Evolutionary conservation across 2,797 vertebrate species (phyloP), one percentile per base, ranked within the genome.

Genomic region (Lycodopsis pacificus): DNA sequence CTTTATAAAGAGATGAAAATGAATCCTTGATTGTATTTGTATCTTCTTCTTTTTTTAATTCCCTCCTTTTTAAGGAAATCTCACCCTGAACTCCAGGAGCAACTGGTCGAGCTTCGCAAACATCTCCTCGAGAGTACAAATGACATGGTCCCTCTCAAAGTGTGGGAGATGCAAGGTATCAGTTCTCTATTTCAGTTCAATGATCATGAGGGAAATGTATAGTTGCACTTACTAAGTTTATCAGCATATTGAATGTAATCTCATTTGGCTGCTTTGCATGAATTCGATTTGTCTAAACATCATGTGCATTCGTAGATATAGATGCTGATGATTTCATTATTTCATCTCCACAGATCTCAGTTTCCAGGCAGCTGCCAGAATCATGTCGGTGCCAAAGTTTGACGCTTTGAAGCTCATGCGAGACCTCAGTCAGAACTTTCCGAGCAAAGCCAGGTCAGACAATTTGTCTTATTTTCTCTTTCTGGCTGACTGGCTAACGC

Each of bases 131-230:
- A 99, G 84, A 98, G 97, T 78, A 95, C 87, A 40, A 95, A 97
- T 86, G 96, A 96, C 89, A 95, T 97, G 96, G 93, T 95, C 8
- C 97, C 98, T 19, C 93, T 99, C 75, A 99, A 99, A 95, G 96
- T 98, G 82, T 99, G 98, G 98, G 97, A 99, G 83, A 93, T 99
- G 73, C 97, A 99, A 95, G 98, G 98, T 99, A 95, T 65, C 3
- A 1, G 5, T 71, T 20, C 48, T 57, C 19, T 1, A 11, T 70
- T 72, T 73, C 36, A 65, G 12, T 20, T 59, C 4, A 58, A 6
- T 57, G 7, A 56, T 56, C 19, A 25, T 22, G 25, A 17, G 36
- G 32, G 14, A 14, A 67, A 69, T 44, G 6, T 46, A 20, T 20
- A 40, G 1, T 46, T 11, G 62, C n/a, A 46, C 14, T 66, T 27